Evolutionary conservation across 2,888 invertebrate species (phyloP).

Genomic region (Drosophila neutralis): DNA sequence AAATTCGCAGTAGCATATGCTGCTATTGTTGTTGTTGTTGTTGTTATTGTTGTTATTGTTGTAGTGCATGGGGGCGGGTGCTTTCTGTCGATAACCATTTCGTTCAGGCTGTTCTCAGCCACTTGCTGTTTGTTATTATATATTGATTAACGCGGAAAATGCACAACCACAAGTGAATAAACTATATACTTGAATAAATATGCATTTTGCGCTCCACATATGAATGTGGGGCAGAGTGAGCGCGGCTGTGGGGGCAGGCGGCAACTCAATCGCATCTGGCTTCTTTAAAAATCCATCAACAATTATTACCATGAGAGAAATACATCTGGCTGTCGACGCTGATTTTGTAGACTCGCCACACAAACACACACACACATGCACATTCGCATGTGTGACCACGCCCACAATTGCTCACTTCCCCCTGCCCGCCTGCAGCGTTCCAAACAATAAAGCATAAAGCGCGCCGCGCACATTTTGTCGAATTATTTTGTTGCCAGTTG

Average conservation of each 20-base stretch:
- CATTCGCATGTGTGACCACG: conserved; percentile 21
- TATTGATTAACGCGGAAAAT: conserved; percentile 77
- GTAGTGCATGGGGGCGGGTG: conserved; percentile 4
- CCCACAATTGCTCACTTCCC: conserved; percentile 33
- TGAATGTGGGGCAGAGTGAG: background rate
- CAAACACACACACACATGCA: background rate
- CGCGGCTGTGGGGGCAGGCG: background rate
- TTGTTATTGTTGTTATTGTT: background rate
- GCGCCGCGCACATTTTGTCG: conserved; percentile 82
- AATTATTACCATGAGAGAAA: conserved; percentile 62
- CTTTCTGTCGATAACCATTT: conserved; percentile 33
- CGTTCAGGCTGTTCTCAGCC: conserved; percentile 12
- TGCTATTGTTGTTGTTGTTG: background rate
- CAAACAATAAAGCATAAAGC: conserved; percentile 81
- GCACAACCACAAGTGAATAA: conserved; percentile 64
- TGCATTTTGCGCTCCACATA: conserved; percentile 32
- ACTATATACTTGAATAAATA: conserved; percentile 67
- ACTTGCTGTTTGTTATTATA: conserved; percentile 39
- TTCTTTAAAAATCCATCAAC: conserved; percentile 73
- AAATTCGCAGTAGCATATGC: conserved; percentile 57
- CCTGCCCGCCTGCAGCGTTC: conserved; percentile 51
- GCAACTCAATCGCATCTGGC: conserved; percentile 25
- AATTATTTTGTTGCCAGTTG: conserved; percentile 79
- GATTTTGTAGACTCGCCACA: conserved; percentile 57
- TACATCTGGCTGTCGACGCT: conserved; percentile 60